Base-by-base conservation (phyloP, 2,113 vertebrate genomes). In the Catharus fuscescens region DNA sequence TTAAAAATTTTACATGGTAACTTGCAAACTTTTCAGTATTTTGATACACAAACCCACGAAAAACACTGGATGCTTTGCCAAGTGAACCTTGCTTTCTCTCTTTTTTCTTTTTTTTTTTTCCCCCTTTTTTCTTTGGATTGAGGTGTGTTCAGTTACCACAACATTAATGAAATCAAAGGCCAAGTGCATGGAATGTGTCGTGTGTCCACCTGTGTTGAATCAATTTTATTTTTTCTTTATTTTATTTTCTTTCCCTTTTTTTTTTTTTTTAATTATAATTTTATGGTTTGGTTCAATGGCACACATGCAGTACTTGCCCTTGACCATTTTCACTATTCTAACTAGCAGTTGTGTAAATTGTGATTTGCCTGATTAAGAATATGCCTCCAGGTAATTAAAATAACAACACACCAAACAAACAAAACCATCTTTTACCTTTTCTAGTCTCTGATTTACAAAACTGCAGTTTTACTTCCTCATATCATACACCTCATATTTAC, bases 21-120 rank as follows among this genome's bases (percentile, higher is more conserved):
- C 97, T 97, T 97, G 97, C 96, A 97, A 96, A 97, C 95, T 97
- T 97, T 89, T 97, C 96, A 96, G 95, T 97, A 97, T 93, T 96
- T 95, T 92, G 72, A 84, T 72, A 74, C 53, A 18, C 56, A 26
- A 93, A 57, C 92, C 95, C 90, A 80, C 79, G 76, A 91, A 80
- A 90, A 92, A 93, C 80, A 87, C 86, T 95, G 81, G 79, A 96
- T 91, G 92, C 96, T 97, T 96, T 97, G 91, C 94, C 94, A 91
- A 97, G 94, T 84, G n/a, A 95, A 76, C 66, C 45, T 95, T 95
- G 79, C 90, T 96, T 96, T 86, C 78, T 92, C 20, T 61, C 6
- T 40, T 61, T 76, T 42, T 65, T 34, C 62, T 47, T 73, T 67
- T 25, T 52, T 19, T 81, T 86, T 56, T 2, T 11, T 4, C 14